These are phyloP conservation scores for Drosophila suboccidentalis DNA, from an alignment of 2,888 invertebrate species.

Conservation along the genomic window DNA sequence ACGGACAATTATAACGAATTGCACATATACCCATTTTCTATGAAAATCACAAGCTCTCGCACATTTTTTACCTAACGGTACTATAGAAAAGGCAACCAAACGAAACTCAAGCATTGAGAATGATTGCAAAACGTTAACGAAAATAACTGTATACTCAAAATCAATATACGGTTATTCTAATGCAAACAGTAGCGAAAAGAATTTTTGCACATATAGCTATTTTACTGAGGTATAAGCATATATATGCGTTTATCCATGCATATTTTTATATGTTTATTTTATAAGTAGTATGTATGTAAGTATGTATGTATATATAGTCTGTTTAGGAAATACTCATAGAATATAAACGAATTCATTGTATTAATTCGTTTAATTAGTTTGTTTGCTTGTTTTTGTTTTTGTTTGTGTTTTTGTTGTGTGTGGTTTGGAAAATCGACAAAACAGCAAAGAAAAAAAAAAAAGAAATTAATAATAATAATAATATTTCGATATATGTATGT, in stretches of 20 bases:
- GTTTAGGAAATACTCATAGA: slow-evolving; percentile 77
- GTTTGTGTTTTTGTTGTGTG: slow-evolving; percentile 22
- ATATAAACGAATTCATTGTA: slow-evolving; percentile 55
- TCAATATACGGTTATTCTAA: too few species aligned
- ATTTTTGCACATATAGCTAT: too few species aligned
- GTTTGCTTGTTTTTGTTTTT: slow-evolving; percentile 11
- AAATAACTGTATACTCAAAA: too few species aligned
- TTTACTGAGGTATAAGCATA: too few species aligned
- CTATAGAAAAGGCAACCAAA: too few species aligned
- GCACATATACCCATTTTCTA: too few species aligned
- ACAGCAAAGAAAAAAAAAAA: slow-evolving; percentile 36
- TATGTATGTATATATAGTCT: slow-evolving; percentile 61
- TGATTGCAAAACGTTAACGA: too few species aligned
- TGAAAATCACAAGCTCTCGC: too few species aligned
- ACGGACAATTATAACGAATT: too few species aligned
- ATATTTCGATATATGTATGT: slow-evolving; percentile 5
- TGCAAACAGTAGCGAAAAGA: too few species aligned
- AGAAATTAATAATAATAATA: slow-evolving; percentile 22
- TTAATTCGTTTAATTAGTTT: slow-evolving; percentile 49
- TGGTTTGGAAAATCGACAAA: slow-evolving; percentile 38
- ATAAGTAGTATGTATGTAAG: slow-evolving; percentile 45
- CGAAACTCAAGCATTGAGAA: too few species aligned
- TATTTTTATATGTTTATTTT: slow-evolving; percentile 56
- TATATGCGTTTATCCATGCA: slow-evolving; percentile 2
- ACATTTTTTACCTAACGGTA: too few species aligned